Evolutionary conservation across 2,888 invertebrate species (phyloP), one percentile per base, ranked within the genome.

Genomic region (Limulus polyphemus): DNA sequence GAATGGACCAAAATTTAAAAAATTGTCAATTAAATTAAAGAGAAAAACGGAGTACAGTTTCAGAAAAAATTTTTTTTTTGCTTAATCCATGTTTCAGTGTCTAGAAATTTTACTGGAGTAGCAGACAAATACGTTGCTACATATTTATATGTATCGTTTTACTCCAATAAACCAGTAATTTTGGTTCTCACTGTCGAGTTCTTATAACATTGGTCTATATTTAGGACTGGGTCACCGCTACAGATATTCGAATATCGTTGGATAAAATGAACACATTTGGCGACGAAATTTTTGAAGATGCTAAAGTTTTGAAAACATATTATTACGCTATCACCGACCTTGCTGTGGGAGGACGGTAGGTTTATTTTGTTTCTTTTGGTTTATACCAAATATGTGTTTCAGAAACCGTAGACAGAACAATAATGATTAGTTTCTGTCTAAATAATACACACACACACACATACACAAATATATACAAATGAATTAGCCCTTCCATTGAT

Each of bases 241-340:
- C 92, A 0, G 94, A 93, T 70, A 84, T 99, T 65, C 83, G 85
- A 59, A 92, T 99, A 68, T 86, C 88, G 0, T 78, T 99, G 64
- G 88, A 92, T 73, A 85, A 95, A 14, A 81, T 97, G 70, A 99
- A 99, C 77, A 99, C 98, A 0, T 99, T 98, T 75, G 97, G 99
- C 70, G 99, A 99, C 76, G 98, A 99, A 78, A 85, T 97, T 59
- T 97, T 95, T 74, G 88, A 88, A 0, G 94, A 94, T 74, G 81
- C 84, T 13, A 88, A 90, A 74, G 97, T 98, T 32, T 78, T 95
- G 58, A 86, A 87, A 74, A 94, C 95, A 1, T 99, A 99, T 75
- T 99, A 93, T 81, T 99, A 97, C 78, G 98, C 97, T 70, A 81
- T 83, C 64, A 79, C 81, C 13, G 83, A 83, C 71, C 77, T 83